A percentile compares a stretch with the other conserved stretches of the same genome.
These are phyloP conservation scores for Phthorimaea operculella DNA, from an alignment of 1,140 invertebrate species.

Conservation along the genomic window DNA sequence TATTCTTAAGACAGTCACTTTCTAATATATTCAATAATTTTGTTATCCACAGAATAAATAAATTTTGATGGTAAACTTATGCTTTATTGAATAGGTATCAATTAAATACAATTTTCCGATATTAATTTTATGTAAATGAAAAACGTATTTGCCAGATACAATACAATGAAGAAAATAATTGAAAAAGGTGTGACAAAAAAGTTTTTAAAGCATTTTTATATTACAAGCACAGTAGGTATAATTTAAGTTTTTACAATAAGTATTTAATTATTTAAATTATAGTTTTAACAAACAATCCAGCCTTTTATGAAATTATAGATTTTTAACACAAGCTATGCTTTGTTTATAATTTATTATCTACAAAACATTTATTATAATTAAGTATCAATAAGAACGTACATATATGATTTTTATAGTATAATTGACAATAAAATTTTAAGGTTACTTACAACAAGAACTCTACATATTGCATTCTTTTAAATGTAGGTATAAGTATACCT, in stretches of 20 bases:
- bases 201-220: no score
- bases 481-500: no score
- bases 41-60: constrained; percentile 12
- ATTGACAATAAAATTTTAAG: constrained; percentile 7
- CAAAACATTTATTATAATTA: constrained; percentile 8
- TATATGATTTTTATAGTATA: constrained; percentile 7
- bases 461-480: not conserved
- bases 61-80: constrained; percentile 58
- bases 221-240: no score
- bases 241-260: no score
- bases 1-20: constrained; percentile 31
- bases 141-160: no score
- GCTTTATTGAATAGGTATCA: no score
- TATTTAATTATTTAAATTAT: no score
- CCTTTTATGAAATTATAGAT: constrained; percentile 4
- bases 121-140: not conserved
- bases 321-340: no score
- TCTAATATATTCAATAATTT: constrained; percentile 19
- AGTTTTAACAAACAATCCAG: not conserved
- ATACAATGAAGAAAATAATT: no score
- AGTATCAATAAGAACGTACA: no score
- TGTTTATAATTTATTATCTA: constrained; percentile 1
- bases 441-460: not conserved
- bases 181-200: no score
- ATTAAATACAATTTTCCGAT: no score